These are phyloP conservation scores for Oreochromis aureus DNA, from an alignment of 2,113 vertebrate genomes.

Conservation along the genomic window DNA sequence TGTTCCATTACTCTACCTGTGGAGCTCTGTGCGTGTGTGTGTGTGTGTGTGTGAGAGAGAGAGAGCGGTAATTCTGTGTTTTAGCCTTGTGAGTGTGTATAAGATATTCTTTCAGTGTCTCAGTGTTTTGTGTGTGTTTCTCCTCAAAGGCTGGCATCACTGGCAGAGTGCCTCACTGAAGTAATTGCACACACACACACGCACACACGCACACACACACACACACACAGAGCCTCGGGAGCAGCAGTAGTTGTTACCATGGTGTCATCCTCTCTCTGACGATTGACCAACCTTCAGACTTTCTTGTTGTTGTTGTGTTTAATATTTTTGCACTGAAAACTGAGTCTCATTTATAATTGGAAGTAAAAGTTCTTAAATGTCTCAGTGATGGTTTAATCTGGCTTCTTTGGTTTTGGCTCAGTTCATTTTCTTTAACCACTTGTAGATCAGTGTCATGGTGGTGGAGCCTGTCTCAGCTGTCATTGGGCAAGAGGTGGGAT, in stretches of 20 bases:
- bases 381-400: not conserved
- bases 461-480: not conserved
- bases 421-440: not conserved
- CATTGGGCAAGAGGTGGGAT: fast-evolving
- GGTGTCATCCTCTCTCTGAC: not conserved
- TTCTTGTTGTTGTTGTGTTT: not conserved
- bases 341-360: fast-evolving
- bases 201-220: not conserved
- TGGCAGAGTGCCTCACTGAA: not conserved
- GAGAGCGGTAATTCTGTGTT: not conserved
- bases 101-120: not conserved
- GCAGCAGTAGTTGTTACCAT: not conserved
- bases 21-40: not conserved
- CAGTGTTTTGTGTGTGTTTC: not conserved
- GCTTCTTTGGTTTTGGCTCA: not conserved
- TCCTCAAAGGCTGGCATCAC: not conserved
- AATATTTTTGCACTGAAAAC: not conserved
- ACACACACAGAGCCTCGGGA: not conserved
- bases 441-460: not conserved
- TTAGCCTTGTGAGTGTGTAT: not conserved
- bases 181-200: not conserved
- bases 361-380: not conserved
- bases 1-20: conserved; percentile 2
- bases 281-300: not conserved
- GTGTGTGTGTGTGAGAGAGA: not conserved